A percentile compares a stretch with the other conserved stretches of the same genome.
Evolutionary conservation across 1,140 invertebrate genomes (phyloP).

Genomic region (Plectus sambesii): DNA sequence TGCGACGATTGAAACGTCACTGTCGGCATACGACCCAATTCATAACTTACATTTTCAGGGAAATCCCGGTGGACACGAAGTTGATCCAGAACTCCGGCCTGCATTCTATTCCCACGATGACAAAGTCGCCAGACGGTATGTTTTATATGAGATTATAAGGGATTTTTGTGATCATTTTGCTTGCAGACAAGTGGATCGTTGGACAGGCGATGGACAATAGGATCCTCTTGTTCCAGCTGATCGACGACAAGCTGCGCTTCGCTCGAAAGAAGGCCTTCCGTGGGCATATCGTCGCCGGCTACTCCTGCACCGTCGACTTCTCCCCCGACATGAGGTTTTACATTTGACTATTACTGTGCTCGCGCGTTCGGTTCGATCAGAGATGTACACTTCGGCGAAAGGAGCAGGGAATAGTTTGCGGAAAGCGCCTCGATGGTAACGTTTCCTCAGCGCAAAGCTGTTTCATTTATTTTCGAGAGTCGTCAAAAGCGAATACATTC

Average conservation of each 20-base stretch:
- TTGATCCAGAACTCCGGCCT: constrained; percentile 99
- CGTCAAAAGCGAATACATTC: too few species aligned
- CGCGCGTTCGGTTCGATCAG: too few species aligned
- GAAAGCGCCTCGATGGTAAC: too few species aligned
- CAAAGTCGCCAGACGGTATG: constrained; percentile 75
- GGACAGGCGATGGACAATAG: constrained; percentile 99
- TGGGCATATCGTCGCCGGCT: constrained; percentile 96
- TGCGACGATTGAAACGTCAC: too few species aligned
- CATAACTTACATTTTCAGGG: constrained; percentile 58
- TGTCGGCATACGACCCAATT: too few species aligned
- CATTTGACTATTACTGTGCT: too few species aligned
- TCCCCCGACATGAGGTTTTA: constrained; percentile 99
- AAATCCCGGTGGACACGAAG: constrained; percentile 99
- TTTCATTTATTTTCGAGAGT: too few species aligned
- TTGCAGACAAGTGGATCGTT: constrained; percentile 76
- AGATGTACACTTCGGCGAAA: too few species aligned
- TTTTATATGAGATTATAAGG: constrained; percentile 9
- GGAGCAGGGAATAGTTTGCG: too few species aligned
- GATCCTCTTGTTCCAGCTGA: constrained; percentile 88
- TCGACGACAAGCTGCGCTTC: constrained; percentile 67
- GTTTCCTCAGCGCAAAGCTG: too few species aligned
- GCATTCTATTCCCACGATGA: constrained; percentile 97
- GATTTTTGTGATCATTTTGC: constrained; percentile 1
- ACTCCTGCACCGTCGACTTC: constrained; percentile 91
- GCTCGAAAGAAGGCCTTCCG: constrained; percentile 94